These are phyloP conservation scores for Poecilia velifera DNA, from an alignment of 2,797 vertebrate species.

Conservation along the genomic window DNA sequence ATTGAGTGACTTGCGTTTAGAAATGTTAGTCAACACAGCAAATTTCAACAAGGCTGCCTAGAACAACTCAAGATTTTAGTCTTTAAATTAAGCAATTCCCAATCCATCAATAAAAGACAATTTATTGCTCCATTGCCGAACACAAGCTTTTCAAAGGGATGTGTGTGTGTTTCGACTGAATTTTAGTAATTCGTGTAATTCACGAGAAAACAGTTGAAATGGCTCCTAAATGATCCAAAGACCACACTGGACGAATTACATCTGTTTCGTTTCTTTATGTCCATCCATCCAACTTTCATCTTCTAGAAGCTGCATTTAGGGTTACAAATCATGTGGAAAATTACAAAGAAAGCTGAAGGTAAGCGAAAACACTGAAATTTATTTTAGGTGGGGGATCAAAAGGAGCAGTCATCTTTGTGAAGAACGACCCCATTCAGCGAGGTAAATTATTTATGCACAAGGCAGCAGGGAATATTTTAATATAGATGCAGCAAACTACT, in stretches of 20 bases:
- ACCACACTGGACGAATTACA: conserved; percentile 33
- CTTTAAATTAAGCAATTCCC: conserved; percentile 40
- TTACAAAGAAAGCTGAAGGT: conserved; percentile 12
- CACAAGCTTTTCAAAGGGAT: conserved; percentile 49
- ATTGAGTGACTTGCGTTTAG: conserved; percentile 68
- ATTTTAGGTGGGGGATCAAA: conserved; percentile 20
- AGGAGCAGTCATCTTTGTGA: conserved; percentile 25
- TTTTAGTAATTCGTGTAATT: conserved; percentile 62
- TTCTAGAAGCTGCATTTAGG: conserved; percentile 30
- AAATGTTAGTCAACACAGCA: conserved; percentile 64
- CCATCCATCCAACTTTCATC: neutral
- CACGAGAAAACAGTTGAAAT: conserved; percentile 37
- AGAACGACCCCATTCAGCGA: conserved; percentile 32
- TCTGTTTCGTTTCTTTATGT: conserved; percentile 38
- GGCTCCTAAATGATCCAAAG: conserved; percentile 33
- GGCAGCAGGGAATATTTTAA: conserved; percentile 47
- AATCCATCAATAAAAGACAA: conserved; percentile 64
- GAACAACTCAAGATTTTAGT: conserved; percentile 55
- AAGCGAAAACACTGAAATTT: conserved; percentile 32
- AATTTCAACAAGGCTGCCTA: conserved; percentile 57
- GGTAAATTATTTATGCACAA: conserved; percentile 49
- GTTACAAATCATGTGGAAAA: conserved; percentile 14
- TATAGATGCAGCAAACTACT: conserved; percentile 33
- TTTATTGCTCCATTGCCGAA: conserved; percentile 46
- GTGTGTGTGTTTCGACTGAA: conserved; percentile 61